A percentile compares a stretch with the other conserved stretches of the same genome.
Evolutionary conservation across 2,888 invertebrate genomes (phyloP).

Genomic region (Pseudanteris insignis): DNA sequence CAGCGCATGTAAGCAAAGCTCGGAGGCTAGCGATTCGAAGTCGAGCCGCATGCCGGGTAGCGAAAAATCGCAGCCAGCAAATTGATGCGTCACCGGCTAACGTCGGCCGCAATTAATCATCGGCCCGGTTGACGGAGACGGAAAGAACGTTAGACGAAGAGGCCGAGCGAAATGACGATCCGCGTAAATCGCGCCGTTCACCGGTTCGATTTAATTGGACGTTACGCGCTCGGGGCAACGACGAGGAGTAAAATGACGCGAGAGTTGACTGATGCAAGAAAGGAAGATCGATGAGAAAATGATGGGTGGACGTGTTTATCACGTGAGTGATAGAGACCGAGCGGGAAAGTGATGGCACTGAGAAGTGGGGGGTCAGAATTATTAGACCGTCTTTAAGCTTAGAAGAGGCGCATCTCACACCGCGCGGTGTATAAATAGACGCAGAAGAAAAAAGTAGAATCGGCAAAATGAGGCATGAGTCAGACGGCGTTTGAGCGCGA

Average conservation of each 20-base stretch:
- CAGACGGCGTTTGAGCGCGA: slow-evolving; percentile 30
- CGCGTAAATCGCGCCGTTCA: slow-evolving; percentile 1
- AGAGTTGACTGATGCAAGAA: too few relatives aligned
- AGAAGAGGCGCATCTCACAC: too few relatives aligned
- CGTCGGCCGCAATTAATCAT: slow-evolving; percentile 22
- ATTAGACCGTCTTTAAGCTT: too few relatives aligned
- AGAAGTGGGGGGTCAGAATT: too few relatives aligned
- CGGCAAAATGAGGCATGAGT: slow-evolving; percentile 33
- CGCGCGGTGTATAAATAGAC: slow-evolving; percentile 17
- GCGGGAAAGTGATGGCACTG: too few relatives aligned
- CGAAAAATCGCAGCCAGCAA: slow-evolving; percentile 9
- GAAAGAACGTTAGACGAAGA: neutral
- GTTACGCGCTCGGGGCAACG: too few relatives aligned
- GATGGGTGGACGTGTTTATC: too few relatives aligned
- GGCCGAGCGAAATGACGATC: neutral
- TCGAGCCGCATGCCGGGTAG: neutral
- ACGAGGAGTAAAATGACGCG: too few relatives aligned
- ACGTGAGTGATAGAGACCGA: too few relatives aligned
- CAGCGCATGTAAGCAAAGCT: slow-evolving; percentile 28
- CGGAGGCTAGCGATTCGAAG: neutral
- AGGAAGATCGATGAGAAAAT: too few relatives aligned
- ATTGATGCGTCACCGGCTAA: slow-evolving; percentile 14
- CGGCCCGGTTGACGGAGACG: neutral
- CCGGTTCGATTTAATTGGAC: slow-evolving; percentile 23
- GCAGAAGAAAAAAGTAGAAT: slow-evolving; percentile 31